These are phyloP conservation scores for Myotis pilosus DNA, from an alignment of 2,797 vertebrate species.

Conservation along the genomic window DNA sequence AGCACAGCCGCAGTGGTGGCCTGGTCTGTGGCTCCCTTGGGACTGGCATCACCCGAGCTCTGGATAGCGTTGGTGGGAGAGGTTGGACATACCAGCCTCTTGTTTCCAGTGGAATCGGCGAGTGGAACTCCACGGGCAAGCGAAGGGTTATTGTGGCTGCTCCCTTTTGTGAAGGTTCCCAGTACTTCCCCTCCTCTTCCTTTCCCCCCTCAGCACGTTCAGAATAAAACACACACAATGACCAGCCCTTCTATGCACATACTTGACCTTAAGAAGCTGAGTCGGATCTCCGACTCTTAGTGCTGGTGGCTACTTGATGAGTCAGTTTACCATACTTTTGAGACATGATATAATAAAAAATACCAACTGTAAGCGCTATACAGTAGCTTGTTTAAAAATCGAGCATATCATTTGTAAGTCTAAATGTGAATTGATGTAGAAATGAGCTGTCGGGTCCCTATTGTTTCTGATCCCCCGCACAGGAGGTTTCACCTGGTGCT, in stretches of 20 bases:
- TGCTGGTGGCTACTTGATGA: background rate
- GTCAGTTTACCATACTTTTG: background rate
- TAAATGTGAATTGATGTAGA: background rate
- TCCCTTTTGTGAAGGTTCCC: background rate
- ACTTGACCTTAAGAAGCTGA: background rate
- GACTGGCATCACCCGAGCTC: background rate
- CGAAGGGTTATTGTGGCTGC: background rate
- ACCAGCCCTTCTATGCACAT: background rate
- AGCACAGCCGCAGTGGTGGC: background rate
- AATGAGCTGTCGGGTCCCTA: background rate
- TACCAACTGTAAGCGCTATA: background rate
- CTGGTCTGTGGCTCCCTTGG: background rate
- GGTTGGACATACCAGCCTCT: background rate
- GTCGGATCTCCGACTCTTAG: background rate
- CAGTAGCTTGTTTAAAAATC: background rate
- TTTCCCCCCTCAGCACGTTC: background rate
- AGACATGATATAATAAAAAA: background rate
- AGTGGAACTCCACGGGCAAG: background rate
- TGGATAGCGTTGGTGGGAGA: background rate
- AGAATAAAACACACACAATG: background rate
- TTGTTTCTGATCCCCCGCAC: background rate
- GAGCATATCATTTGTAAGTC: background rate
- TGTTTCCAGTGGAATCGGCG: background rate
- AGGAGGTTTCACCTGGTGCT: background rate
- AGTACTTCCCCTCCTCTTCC: background rate